Base-by-base conservation (phyloP, 1,140 invertebrate genomes). In the Drosophila subpulchrella region DNA sequence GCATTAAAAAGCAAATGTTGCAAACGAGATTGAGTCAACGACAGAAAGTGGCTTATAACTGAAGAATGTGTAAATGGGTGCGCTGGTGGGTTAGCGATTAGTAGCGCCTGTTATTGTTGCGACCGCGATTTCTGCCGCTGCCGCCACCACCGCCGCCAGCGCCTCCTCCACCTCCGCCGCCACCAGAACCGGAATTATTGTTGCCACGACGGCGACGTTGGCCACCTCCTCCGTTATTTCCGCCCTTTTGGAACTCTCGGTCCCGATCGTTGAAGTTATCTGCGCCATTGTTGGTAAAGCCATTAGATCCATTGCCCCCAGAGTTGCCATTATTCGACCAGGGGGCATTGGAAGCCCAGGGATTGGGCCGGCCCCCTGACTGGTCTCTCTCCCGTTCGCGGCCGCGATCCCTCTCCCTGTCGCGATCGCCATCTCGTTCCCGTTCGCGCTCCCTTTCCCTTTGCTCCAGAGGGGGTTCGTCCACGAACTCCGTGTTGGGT, bases 91-190 rank as follows among this genome's bases (percentile, higher is more conserved):
- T 61, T 58, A 61, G 36, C 62, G 39, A 46, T 75, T 78, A 91
- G 51, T 88, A 91, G 4, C 91, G 80, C 48, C 90, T 75, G 62
- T 80, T 89, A 42, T 81, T 84, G 51, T 79, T 86, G 6, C 85
- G 86, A 3, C 81, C 85, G 4, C 91, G 73, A 54, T 81, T 91
- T 32, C 90, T 76, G 6, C 68, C 70, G 6, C 70, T 67, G 6
- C 78, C 74, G 5, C 74, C 47, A 2, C 75, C 73, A 6, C 74
- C 50, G 4, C 75, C 78, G 6, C 75, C 54, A 30, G 61, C 66
- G 32, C 74, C 66, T 20, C 68, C 67, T 6, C 44, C 56, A 10
- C 74, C 63, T 7, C 41, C 56, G 10, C 44, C 39, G 20, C 54
- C 66, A 11, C 34, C 47, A 13, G 72, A 15, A 4, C 50, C 62